Evolutionary conservation across 2,888 invertebrate genomes (phyloP).

Genomic region (Carpatolechia fugitivella): DNA sequence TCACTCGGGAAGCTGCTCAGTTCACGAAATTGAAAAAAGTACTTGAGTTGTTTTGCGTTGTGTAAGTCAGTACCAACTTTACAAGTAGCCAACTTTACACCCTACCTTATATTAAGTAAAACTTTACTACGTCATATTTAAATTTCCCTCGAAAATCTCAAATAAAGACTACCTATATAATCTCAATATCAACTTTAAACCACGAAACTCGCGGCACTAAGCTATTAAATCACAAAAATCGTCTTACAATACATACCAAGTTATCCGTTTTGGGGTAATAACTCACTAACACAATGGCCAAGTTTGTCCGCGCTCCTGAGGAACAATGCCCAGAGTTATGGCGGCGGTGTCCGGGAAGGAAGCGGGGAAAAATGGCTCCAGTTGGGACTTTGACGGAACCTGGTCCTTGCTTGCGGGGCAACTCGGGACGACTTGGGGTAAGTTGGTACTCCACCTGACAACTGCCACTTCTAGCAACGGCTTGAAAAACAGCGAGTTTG

Average conservation of each 20-base stretch:
- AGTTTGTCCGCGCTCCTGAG: slow-evolving; percentile 20
- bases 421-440: not conserved
- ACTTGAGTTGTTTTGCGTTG: too few species aligned
- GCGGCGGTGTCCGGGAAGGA: slow-evolving; percentile 23
- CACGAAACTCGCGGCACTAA: not conserved
- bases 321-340: slow-evolving; percentile 23
- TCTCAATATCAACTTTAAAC: not conserved
- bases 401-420: not conserved
- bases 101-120: too few species aligned
- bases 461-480: too few species aligned
- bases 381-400: slow-evolving; percentile 6
- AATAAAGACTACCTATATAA: too few species aligned
- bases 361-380: slow-evolving; percentile 23
- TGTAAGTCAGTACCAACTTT: too few species aligned
- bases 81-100: too few species aligned
- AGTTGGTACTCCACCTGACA: not conserved
- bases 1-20: too few species aligned
- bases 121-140: too few species aligned
- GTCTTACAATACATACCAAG: slow-evolving; percentile 10
- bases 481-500: too few species aligned
- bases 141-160: too few species aligned
- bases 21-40: too few species aligned
- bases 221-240: slow-evolving; percentile 16
- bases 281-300: slow-evolving; percentile 14
- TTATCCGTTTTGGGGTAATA: slow-evolving; percentile 14